Conservation (phyloP, 2,888 invertebrate genomes). For the Argyresthia goedartella region DNA sequence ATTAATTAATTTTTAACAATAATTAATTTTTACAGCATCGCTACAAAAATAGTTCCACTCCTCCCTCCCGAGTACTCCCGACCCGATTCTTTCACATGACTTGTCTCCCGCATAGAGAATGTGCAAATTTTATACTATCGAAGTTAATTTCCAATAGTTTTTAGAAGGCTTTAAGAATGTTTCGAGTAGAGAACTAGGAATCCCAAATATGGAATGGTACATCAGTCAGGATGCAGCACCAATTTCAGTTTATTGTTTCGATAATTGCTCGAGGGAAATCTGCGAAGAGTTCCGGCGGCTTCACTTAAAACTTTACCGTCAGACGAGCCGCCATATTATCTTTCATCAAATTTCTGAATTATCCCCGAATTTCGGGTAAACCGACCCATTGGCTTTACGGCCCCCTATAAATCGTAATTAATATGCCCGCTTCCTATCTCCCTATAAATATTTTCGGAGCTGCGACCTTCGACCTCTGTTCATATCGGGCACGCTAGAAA, state of each 20-base stretch:
- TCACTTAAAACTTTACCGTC: constrained; percentile 33
- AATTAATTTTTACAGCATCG: no score
- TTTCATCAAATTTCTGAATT: constrained; percentile 8
- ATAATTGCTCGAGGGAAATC: constrained; percentile 59
- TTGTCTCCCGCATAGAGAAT: no score
- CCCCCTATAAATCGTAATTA: neutral
- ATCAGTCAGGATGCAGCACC: constrained; percentile 34
- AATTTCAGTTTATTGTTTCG: constrained; percentile 67
- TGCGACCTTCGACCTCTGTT: constrained; percentile 32
- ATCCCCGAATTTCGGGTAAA: neutral
- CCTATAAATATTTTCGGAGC: neutral
- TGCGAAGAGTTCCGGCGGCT: constrained; percentile 28
- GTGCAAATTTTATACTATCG: no score
- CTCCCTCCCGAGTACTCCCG: no score
- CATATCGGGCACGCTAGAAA: constrained; percentile 25
- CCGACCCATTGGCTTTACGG: neutral
- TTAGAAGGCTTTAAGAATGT: no score
- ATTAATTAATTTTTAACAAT: no score
- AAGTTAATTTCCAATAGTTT: no score
- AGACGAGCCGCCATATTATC: constrained; percentile 20
- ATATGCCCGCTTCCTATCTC: neutral
- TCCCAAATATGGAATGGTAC: no score
- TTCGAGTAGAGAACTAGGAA: no score
- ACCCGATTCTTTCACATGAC: no score
- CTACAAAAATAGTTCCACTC: no score